Percentiles rank a stretch among this genome's conserved stretches.
Evolutionary conservation across 2,888 invertebrate genomes (phyloP).

Genomic region (Escarpia spicata): DNA sequence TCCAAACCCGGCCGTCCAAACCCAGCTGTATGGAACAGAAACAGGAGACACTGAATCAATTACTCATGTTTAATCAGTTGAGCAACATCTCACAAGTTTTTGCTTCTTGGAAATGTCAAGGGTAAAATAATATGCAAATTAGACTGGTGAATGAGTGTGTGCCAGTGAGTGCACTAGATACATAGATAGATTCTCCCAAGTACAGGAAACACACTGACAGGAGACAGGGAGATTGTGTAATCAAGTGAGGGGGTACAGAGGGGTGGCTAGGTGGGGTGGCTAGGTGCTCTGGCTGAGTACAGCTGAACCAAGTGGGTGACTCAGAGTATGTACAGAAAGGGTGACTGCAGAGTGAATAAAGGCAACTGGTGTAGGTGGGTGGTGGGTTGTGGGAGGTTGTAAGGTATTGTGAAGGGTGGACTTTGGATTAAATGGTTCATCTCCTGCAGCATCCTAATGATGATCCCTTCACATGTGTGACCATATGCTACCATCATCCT

Average conservation of each 20-base stretch:
- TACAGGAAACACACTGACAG: background rate
- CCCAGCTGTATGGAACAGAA: too few species aligned
- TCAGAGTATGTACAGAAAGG: background rate
- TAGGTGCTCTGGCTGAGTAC: background rate
- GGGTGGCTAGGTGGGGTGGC: background rate
- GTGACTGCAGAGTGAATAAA: background rate
- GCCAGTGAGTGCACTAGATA: background rate
- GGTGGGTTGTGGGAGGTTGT: background rate
- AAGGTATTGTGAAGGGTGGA: background rate
- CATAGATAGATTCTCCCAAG: background rate
- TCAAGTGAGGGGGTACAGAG: background rate
- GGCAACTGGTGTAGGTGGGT: background rate
- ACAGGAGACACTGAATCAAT: background rate
- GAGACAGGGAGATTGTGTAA: background rate
- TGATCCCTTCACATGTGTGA: too few species aligned
- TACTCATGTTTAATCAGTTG: slow-evolving; percentile 9
- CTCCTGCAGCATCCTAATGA: too few species aligned
- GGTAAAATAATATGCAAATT: background rate
- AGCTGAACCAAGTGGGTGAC: background rate
- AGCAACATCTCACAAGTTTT: background rate
- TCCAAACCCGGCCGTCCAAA: too few species aligned
- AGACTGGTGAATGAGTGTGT: background rate
- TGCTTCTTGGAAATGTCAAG: background rate
- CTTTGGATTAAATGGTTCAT: background rate
- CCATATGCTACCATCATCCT: too few species aligned